phyloP scores from a whole-genome alignment of 1,140 invertebrate genomes.

The Choristoneura fumiferana region DNA sequence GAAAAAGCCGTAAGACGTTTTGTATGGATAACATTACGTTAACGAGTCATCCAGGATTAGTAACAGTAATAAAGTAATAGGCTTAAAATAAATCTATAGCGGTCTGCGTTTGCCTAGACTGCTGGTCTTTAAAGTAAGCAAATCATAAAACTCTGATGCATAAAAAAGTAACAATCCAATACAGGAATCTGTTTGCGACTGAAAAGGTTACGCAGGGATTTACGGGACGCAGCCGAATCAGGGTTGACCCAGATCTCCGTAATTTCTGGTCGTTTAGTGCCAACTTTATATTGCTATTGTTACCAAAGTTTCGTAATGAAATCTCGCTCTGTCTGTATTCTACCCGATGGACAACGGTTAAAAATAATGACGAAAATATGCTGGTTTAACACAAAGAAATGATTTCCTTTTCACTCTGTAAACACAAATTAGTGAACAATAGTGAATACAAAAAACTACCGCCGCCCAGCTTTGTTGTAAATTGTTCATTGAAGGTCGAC shows the following conservation, averaged over 20 bases:
- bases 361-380: background rate
- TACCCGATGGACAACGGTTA: too few species aligned
- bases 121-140: background rate
- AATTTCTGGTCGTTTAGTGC: constrained; percentile 24
- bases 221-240: constrained; percentile 34
- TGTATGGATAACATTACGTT: constrained; percentile 1
- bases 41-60: background rate
- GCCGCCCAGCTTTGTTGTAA: background rate
- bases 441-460: constrained; percentile 4
- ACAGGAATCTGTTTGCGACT: background rate
- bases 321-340: background rate
- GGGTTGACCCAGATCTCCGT: constrained; percentile 50
- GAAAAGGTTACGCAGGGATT: constrained; percentile 55
- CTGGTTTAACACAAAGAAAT: constrained; percentile 4
- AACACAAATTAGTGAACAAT: constrained; percentile 3
- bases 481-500: constrained; percentile 18
- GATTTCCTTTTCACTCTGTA: background rate
- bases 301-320: background rate
- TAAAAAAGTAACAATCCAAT: background rate
- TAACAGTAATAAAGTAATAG: background rate
- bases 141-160: background rate
- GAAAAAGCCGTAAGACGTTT: constrained; percentile 1
- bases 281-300: constrained; percentile 14
- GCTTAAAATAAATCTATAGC: background rate
- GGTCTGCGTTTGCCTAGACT: background rate